Conservation (phyloP, 2,113 vertebrate species). For the Tyrannus savana region DNA sequence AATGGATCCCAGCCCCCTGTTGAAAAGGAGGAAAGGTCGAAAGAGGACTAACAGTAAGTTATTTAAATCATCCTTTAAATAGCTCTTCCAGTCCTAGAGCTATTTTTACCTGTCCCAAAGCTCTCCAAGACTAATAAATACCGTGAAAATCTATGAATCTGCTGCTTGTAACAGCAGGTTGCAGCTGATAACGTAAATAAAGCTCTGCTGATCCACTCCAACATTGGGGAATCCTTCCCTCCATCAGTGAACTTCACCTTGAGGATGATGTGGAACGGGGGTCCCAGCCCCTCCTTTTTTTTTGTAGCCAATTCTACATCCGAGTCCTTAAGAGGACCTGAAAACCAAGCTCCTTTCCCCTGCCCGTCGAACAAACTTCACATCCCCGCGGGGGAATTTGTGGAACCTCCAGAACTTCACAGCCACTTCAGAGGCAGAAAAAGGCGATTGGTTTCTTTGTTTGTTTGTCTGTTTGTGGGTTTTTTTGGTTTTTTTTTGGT, state of each 20-base stretch:
- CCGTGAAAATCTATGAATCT: background rate
- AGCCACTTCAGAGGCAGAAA: too few relatives aligned
- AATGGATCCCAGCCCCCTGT: background rate
- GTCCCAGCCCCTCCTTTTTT: constrained; percentile 24
- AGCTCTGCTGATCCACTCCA: background rate
- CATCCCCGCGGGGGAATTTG: constrained; percentile 34
- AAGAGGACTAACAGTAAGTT: background rate
- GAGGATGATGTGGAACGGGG: constrained; percentile 15
- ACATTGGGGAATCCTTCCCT: background rate
- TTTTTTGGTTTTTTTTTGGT: too few relatives aligned
- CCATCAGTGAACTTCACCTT: background rate
- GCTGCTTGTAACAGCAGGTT: background rate
- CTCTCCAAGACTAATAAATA: background rate
- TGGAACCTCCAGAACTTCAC: background rate
- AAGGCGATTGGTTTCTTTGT: too few relatives aligned
- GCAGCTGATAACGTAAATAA: background rate
- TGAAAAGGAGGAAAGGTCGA: background rate
- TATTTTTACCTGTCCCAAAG: background rate
- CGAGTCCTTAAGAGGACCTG: constrained; percentile 48
- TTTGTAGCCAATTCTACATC: constrained; percentile 37
- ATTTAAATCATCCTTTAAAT: background rate
- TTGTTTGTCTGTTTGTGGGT: too few relatives aligned
- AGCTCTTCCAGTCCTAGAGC: background rate
- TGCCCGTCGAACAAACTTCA: constrained; percentile 66
- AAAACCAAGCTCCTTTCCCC: constrained; percentile 41